Conservation (phyloP, 2,113 vertebrate species). For the Nesoenas mayeri region DNA sequence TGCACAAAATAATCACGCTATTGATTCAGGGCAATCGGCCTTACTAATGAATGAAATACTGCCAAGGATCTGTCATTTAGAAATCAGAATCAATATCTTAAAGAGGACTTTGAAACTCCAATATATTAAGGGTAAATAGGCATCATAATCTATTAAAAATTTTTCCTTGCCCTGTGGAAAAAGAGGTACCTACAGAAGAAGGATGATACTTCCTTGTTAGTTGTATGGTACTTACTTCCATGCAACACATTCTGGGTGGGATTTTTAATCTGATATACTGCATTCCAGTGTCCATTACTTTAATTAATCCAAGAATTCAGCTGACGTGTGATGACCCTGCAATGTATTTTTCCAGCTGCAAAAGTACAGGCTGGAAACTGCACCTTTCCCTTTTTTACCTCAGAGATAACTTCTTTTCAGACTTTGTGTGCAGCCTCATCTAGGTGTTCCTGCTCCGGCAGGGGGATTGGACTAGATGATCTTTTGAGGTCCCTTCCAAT, state of each 20-base stretch:
- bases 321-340: background rate
- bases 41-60: background rate
- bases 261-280: background rate
- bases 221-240: background rate
- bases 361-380: background rate
- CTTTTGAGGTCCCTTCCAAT: no score
- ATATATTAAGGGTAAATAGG: background rate
- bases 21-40: background rate
- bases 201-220: background rate
- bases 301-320: background rate
- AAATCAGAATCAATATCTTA: constrained; percentile 24
- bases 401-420: background rate
- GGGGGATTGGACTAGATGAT: no score
- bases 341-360: background rate
- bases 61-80: background rate
- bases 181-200: background rate
- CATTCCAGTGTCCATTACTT: background rate
- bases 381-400: background rate
- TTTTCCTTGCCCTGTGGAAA: background rate
- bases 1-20: background rate
- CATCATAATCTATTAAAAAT: background rate
- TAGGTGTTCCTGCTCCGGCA: no score
- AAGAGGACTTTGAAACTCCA: background rate
- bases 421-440: background rate
- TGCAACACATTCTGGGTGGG: background rate